phyloP scores from a whole-genome alignment of 2,797 vertebrate species.

The Hoplostethus atlanticus region DNA sequence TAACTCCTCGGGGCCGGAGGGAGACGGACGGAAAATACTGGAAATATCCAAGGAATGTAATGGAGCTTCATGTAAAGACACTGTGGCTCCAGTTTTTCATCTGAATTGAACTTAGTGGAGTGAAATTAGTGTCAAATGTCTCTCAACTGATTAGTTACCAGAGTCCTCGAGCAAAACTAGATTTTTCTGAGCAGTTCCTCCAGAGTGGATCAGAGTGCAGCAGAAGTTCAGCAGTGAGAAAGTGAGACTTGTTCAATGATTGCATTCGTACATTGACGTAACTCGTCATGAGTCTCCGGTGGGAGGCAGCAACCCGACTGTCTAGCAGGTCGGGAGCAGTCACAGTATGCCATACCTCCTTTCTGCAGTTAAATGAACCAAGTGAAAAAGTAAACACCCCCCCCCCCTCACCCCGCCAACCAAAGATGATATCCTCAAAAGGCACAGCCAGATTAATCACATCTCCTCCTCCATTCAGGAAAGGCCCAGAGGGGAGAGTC shows the following conservation, averaged over 20 bases:
- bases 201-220: too few relatives aligned
- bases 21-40: slow-evolving; percentile 5
- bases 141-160: too few relatives aligned
- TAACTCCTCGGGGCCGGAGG: slow-evolving; percentile 17
- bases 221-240: too few relatives aligned
- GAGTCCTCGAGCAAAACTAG: too few relatives aligned
- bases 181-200: too few relatives aligned
- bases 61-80: neutral
- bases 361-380: slow-evolving; percentile 20
- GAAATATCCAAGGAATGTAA: slow-evolving; percentile 20
- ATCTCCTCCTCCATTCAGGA: slow-evolving; percentile 41
- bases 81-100: too few relatives aligned
- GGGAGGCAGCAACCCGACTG: too few relatives aligned
- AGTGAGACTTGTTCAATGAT: too few relatives aligned
- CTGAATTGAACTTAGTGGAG: too few relatives aligned
- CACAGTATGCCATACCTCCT: neutral
- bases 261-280: too few relatives aligned
- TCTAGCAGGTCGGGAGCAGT: neutral
- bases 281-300: too few relatives aligned
- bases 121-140: too few relatives aligned
- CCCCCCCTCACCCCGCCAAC: slow-evolving; percentile 16
- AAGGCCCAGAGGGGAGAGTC: neutral
- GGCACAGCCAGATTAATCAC: slow-evolving; percentile 55
- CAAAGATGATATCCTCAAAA: slow-evolving; percentile 29
- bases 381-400: slow-evolving; percentile 9